A percentile compares a stretch with the other conserved stretches of the same genome.
phyloP scores from a whole-genome alignment of 2,797 vertebrate genomes.

The Ctenochaetus hawaiiensis region DNA sequence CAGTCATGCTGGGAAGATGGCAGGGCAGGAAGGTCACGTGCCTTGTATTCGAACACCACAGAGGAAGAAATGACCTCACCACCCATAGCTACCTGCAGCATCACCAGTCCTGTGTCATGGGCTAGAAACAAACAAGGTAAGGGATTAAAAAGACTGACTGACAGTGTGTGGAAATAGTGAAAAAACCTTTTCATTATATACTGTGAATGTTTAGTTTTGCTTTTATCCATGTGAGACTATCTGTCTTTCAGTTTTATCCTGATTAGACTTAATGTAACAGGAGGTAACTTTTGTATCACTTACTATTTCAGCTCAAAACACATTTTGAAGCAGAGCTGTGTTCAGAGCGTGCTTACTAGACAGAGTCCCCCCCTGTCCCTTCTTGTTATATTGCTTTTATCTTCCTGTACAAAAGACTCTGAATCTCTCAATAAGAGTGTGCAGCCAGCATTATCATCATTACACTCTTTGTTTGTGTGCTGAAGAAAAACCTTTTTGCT shows the following conservation, averaged over 20 bases:
- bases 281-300: slow-evolving; percentile 31
- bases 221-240: slow-evolving; percentile 8
- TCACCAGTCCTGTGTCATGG: slow-evolving; percentile 97
- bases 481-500: neutral
- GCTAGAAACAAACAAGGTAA: slow-evolving; percentile 81
- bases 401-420: slow-evolving; percentile 13
- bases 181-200: neutral
- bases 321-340: slow-evolving; percentile 8
- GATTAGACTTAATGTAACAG: slow-evolving; percentile 25
- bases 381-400: slow-evolving; percentile 16
- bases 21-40: slow-evolving; percentile 93
- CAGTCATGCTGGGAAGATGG: slow-evolving; percentile 98
- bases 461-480: slow-evolving; percentile 1
- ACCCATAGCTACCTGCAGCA: slow-evolving; percentile 97
- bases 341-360: neutral
- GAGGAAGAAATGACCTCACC: slow-evolving; percentile 98
- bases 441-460: slow-evolving; percentile 5
- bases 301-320: slow-evolving; percentile 23
- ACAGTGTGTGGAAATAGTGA: neutral
- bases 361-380: neutral
- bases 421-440: slow-evolving; percentile 15
- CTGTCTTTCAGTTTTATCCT: slow-evolving; percentile 23
- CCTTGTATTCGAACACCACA: slow-evolving; percentile 99
- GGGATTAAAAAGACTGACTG: neutral
- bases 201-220: neutral